phyloP scores from a whole-genome alignment of 2,888 invertebrate genomes.

The Lithophane ornitopus region DNA sequence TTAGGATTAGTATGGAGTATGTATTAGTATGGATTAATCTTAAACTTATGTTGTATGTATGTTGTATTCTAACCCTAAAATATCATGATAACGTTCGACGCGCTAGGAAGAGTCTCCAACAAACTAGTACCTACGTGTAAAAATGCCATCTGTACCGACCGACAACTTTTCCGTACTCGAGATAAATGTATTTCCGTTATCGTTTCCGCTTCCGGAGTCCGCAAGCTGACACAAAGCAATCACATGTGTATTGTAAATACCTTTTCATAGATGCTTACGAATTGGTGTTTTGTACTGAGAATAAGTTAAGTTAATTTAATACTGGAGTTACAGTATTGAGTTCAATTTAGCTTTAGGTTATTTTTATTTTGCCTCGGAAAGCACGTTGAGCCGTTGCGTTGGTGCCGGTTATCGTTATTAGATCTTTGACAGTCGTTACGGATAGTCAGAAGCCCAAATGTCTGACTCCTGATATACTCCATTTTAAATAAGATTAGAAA shows the following conservation, averaged over 20 bases:
- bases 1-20: no score
- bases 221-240: slow-evolving; percentile 38
- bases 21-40: no score
- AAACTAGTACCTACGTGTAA: slow-evolving; percentile 31
- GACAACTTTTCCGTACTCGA: slow-evolving; percentile 41
- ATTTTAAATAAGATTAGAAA: no score
- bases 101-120: slow-evolving; percentile 9
- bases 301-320: not conserved
- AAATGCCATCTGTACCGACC: slow-evolving; percentile 41
- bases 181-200: slow-evolving; percentile 60
- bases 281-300: slow-evolving; percentile 27
- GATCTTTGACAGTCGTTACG: not conserved
- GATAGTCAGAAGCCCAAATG: not conserved
- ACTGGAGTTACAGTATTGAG: not conserved
- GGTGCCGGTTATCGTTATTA: not conserved
- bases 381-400: not conserved
- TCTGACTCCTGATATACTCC: no score
- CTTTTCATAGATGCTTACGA: slow-evolving; percentile 27
- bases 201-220: slow-evolving; percentile 36
- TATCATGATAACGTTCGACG: slow-evolving; percentile 4
- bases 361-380: not conserved
- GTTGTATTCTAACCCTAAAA: slow-evolving; percentile 14
- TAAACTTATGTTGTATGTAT: no score
- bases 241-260: slow-evolving; percentile 45
- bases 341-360: not conserved